Conservation (phyloP, 2,888 invertebrate species). For the Emmelina monodactyla region DNA sequence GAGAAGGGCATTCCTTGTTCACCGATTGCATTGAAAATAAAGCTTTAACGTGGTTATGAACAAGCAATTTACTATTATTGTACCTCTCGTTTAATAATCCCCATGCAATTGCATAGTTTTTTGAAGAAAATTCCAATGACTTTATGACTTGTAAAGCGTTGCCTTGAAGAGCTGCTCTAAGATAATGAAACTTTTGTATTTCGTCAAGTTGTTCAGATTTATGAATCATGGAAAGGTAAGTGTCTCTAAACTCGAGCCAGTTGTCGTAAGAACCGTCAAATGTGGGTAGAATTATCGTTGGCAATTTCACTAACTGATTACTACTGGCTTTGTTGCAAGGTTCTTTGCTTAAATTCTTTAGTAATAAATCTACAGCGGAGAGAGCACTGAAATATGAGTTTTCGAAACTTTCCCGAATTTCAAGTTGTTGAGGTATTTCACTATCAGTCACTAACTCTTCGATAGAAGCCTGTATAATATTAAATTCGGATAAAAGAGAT, state of each 20-base stretch:
- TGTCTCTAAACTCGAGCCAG: conserved; percentile 11
- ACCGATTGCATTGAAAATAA: conserved; percentile 6
- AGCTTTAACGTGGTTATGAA: conserved; percentile 12
- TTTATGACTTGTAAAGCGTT: conserved; percentile 11
- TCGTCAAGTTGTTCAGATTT: conserved; percentile 4
- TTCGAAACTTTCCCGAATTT: conserved; percentile 4
- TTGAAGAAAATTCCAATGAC: conserved; percentile 12
- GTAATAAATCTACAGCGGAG: neutral
- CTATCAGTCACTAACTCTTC: conserved; percentile 2
- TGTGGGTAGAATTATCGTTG: conserved; percentile 3
- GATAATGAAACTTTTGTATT: conserved; percentile 13
- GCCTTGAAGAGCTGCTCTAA: conserved; percentile 10
- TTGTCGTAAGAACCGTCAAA: conserved; percentile 9
- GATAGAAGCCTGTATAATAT: neutral
- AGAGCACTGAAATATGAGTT: conserved; percentile 2
- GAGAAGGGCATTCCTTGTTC: conserved; percentile 4
- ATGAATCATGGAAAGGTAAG: conserved; percentile 10
- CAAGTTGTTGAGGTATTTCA: conserved; percentile 3
- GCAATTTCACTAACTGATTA: conserved; percentile 5
- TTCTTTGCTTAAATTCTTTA: conserved; percentile 2
- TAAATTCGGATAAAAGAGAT: conserved; percentile 2
- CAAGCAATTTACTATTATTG: conserved; percentile 11
- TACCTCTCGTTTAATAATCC: conserved; percentile 11
- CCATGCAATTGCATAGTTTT: conserved; percentile 13
- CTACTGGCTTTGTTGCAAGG: conserved; percentile 3